Base-by-base conservation (phyloP, 2,888 invertebrate genomes). In the Dexiosoma caninum region DNA sequence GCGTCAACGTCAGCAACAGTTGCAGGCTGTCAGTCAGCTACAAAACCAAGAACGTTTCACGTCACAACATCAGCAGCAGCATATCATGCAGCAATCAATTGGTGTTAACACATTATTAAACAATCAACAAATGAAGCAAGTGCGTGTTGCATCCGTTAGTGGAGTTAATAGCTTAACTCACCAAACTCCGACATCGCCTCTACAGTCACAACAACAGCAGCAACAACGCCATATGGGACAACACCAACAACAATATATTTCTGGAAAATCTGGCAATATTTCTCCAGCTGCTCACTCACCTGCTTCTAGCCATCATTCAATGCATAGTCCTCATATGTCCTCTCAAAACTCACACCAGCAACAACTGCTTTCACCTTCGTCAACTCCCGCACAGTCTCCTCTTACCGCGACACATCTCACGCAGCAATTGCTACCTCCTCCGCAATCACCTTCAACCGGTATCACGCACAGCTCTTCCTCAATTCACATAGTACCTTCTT, bases 51-150 rank as follows among this genome's bases (percentile, higher is more conserved):
- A 79, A 57, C 82, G 81, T 51, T 79, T 81, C 16, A 64, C 81
- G 40, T 74, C 82, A 6, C 83, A 88, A 85, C 89, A 37, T n/a
- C 83, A 85, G 32, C 86, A 86, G n/a, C 84, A 89, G 85, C 89
- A 89, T 88, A 87, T 87, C 14, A 85, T 85, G 40, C 84, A 89
- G 86, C 89, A 89, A 87, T 87, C 88, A 23, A 87, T 87, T 62
- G 77, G 67, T 66, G 87, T 88, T 67, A 83, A 84, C 27, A 76
- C 81, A 10, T 83, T 85, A 59, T 69, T 85, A 60, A 72, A 69
- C 19, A 67, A 69, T 12, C 85, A 86, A 53, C 87, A 86, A 77
- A 83, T 87, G 53, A 85, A 87, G 23, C 88, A 87, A 81, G 82
- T 86, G 21, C 86, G 87, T 21, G 82, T 79, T 70, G 84, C 42